A percentile compares a stretch with the other conserved stretches of the same genome.
phyloP scores from a whole-genome alignment of 2,888 invertebrate genomes.

The Torymus auratus region DNA sequence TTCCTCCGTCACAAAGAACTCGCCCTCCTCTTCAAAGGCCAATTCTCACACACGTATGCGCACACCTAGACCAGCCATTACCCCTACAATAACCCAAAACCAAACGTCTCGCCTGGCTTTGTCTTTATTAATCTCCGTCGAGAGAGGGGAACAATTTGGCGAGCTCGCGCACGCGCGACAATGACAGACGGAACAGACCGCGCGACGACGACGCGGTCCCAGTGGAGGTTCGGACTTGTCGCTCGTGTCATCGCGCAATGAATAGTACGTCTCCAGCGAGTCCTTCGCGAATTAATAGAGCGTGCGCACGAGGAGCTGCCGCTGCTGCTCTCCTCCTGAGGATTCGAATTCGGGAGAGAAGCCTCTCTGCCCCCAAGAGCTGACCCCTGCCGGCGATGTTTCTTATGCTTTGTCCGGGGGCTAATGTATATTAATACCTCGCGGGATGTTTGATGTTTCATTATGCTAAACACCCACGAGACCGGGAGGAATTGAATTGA shows the following conservation, averaged over 20 bases:
- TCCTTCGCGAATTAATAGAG: conserved; percentile 66
- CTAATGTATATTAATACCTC: conserved; percentile 41
- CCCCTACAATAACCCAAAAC: not conserved
- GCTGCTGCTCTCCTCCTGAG: conserved; percentile 59
- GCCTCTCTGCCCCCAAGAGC: too few relatives aligned
- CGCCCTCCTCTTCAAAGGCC: too few relatives aligned
- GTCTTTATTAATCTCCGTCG: conserved; percentile 50
- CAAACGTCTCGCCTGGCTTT: not conserved
- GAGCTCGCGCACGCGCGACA: conserved; percentile 8
- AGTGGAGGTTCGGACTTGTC: conserved; percentile 61
- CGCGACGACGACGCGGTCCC: conserved; percentile 56
- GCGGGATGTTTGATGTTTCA: conserved; percentile 32
- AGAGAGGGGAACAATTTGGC: conserved; percentile 45
- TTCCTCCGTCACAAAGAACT: too few relatives aligned
- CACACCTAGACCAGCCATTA: too few relatives aligned
- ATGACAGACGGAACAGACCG: conserved; percentile 43
- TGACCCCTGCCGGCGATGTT: conserved; percentile 5
- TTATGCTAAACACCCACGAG: conserved; percentile 12
- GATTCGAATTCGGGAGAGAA: conserved; percentile 56
- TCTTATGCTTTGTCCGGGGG: conserved; percentile 10
- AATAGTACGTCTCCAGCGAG: conserved; percentile 63
- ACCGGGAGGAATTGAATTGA: conserved; percentile 12
- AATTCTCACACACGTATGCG: too few relatives aligned
- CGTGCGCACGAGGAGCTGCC: conserved; percentile 35
- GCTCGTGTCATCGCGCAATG: conserved; percentile 63